phyloP scores from a whole-genome alignment of 2,113 vertebrate species.

The Solea senegalensis region DNA sequence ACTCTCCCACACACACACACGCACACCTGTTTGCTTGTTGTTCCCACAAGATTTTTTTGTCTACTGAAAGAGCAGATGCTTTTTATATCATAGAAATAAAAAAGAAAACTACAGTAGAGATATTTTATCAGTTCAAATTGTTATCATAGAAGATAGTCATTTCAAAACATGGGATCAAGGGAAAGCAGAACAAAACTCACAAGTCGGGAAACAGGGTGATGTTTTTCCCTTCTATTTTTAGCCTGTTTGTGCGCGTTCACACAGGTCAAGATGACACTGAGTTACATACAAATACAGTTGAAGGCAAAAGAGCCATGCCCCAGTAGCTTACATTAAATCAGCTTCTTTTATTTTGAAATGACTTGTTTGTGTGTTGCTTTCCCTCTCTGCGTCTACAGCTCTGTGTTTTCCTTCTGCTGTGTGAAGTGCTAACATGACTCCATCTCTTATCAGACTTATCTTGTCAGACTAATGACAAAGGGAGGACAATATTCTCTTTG shows the following conservation, averaged over 20 bases:
- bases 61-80: not conserved
- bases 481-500: conserved; percentile 65
- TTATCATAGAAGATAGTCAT: not conserved
- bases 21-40: conserved; percentile 47
- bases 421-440: conserved; percentile 57
- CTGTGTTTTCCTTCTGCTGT: conserved; percentile 21
- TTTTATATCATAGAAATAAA: not conserved
- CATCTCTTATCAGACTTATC: conserved; percentile 66
- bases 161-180: not conserved
- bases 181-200: not conserved
- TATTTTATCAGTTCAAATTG: not conserved
- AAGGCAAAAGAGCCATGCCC: not conserved
- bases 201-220: conserved; percentile 1
- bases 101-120: not conserved
- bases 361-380: conserved; percentile 11
- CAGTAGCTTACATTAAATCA: not conserved
- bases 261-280: conserved; percentile 38
- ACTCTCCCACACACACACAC: conserved; percentile 24
- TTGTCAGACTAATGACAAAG: conserved; percentile 64
- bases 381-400: conserved; percentile 3
- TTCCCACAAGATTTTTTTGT: conserved; percentile 2
- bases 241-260: conserved; percentile 7
- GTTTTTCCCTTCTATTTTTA: conserved; percentile 32
- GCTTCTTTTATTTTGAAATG: not conserved
- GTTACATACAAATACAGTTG: not conserved